Conservation (phyloP, 2,888 invertebrate genomes). For the Noctua janthina region DNA sequence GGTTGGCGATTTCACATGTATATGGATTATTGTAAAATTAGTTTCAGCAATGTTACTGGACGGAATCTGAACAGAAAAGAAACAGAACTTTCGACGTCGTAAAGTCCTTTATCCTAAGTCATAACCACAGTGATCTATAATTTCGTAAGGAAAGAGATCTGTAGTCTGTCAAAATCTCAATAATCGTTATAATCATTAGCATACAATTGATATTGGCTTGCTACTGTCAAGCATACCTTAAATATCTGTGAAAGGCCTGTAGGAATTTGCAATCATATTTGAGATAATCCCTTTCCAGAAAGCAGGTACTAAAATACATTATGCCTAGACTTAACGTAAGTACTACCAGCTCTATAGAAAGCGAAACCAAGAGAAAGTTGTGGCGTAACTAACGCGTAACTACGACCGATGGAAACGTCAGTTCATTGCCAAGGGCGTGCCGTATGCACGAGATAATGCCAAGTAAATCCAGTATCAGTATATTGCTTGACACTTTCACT, state of each 20-base stretch:
- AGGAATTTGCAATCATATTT: not conserved
- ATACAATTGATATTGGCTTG: not conserved
- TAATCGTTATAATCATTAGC: not conserved
- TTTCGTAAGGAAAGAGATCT: not conserved
- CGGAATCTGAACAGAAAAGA: not conserved
- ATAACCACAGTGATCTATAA: not conserved
- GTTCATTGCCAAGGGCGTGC: slow-evolving; percentile 69
- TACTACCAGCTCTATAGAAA: slow-evolving; percentile 62
- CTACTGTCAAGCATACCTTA: not conserved
- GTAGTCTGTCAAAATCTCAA: not conserved
- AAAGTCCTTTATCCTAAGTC: not conserved
- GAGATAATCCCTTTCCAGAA: slow-evolving; percentile 11
- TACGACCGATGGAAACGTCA: slow-evolving; percentile 49
- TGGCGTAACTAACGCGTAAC: slow-evolving; percentile 63
- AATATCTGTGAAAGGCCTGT: not conserved
- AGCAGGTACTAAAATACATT: slow-evolving; percentile 8
- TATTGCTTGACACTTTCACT: slow-evolving; percentile 53
- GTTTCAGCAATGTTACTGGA: not conserved
- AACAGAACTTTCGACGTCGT: not conserved
- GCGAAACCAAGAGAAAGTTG: slow-evolving; percentile 71
- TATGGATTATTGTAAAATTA: not conserved
- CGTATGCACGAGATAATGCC: slow-evolving; percentile 36
- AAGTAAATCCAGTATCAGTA: slow-evolving; percentile 30
- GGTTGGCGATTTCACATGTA: not conserved
- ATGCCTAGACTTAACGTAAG: slow-evolving; percentile 19